These are phyloP conservation scores for Neodiprion pinetum DNA, from an alignment of 1,140 invertebrate genomes.

Conservation along the genomic window DNA sequence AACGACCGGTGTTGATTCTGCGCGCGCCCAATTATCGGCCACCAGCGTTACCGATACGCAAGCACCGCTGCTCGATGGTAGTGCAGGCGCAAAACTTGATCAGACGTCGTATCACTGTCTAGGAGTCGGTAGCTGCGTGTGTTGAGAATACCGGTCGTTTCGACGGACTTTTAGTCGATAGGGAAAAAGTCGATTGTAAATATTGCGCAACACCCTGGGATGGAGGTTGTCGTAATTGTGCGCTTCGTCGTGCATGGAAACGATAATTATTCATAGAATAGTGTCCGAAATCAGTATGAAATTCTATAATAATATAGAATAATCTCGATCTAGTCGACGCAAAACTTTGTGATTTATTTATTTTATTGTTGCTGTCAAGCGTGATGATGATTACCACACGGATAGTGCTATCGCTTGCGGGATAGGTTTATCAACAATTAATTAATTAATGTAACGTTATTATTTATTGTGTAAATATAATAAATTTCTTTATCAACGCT, in stretches of 20 bases:
- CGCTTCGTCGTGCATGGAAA: too few species aligned
- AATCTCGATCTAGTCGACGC: too few species aligned
- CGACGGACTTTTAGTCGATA: too few species aligned
- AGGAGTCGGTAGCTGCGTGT: slow-evolving; percentile 54
- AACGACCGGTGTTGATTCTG: slow-evolving; percentile 33
- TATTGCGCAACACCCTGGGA: neutral
- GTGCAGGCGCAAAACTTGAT: slow-evolving; percentile 51
- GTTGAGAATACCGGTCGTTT: slow-evolving; percentile 34
- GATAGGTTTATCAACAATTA: neutral
- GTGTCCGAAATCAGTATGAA: too few species aligned
- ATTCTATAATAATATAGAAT: too few species aligned
- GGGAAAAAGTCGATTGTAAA: neutral
- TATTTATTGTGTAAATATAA: slow-evolving; percentile 37
- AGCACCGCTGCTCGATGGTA: slow-evolving; percentile 40
- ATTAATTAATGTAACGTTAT: slow-evolving; percentile 2
- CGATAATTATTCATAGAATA: too few species aligned
- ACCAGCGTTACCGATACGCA: slow-evolving; percentile 31
- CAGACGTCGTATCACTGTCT: slow-evolving; percentile 51
- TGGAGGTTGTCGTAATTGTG: too few species aligned
- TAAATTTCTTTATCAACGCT: slow-evolving; percentile 36
- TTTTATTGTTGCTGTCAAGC: too few species aligned
- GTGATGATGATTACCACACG: too few species aligned
- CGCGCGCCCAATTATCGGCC: slow-evolving; percentile 42
- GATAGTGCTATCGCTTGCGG: neutral
- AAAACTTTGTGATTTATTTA: too few species aligned